phyloP scores from a whole-genome alignment of 2,113 vertebrate species.

The Onychostruthus taczanowskii region DNA sequence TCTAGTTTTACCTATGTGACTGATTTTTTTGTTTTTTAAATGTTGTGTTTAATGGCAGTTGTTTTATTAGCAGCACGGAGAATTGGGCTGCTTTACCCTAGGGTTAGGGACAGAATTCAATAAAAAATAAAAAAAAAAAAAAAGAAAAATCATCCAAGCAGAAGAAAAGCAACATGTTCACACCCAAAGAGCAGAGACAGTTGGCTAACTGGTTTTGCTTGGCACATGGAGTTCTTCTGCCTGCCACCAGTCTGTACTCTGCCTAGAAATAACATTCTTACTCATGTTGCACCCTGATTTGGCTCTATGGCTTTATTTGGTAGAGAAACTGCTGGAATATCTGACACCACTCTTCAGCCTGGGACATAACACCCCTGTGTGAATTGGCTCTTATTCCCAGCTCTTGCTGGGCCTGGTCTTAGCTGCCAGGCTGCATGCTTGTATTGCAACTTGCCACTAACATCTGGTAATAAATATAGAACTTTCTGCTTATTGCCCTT shows the following conservation, averaged over 20 bases:
- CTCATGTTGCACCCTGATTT: not conserved
- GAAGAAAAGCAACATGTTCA: not conserved
- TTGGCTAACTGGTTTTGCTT: constrained; percentile 26
- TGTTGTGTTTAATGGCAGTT: not conserved
- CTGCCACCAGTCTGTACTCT: not conserved
- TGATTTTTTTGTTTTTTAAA: not conserved
- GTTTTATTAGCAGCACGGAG: not conserved
- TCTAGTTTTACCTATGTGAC: not conserved
- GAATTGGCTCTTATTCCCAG: not conserved
- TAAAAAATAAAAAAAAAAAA: not conserved
- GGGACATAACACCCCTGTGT: not conserved
- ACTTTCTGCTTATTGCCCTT: not conserved
- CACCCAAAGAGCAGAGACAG: not conserved
- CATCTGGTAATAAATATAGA: not conserved
- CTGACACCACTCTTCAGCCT: not conserved
- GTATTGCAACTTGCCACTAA: not conserved
- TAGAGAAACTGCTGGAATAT: not conserved
- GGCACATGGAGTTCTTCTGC: not conserved
- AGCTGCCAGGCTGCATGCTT: not conserved
- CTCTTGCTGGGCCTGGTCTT: not conserved
- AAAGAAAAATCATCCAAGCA: not conserved
- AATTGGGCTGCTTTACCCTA: not conserved
- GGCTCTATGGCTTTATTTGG: not conserved
- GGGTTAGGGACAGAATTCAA: not conserved
- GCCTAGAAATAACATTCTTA: not conserved